phyloP scores from a whole-genome alignment of 2,888 invertebrate genomes.

The Pinctada fucata region DNA sequence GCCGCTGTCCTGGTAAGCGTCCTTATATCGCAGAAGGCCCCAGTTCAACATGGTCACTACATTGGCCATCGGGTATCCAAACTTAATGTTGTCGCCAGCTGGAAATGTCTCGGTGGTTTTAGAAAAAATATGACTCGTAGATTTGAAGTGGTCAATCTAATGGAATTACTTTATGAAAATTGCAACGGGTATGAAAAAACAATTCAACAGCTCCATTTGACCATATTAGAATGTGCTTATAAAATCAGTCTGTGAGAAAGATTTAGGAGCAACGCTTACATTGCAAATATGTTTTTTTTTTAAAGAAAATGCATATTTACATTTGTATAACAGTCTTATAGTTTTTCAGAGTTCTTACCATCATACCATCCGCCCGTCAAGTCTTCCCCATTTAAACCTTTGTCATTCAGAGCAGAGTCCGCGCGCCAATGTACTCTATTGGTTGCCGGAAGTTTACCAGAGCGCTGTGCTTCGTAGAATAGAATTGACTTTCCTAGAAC shows the following conservation, averaged over 20 bases:
- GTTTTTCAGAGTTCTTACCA: conserved; percentile 49
- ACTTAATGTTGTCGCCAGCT: conserved; percentile 71
- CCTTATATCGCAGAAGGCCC: conserved; percentile 62
- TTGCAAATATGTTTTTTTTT: no score
- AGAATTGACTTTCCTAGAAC: conserved; percentile 61
- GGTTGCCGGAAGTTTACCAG: conserved; percentile 61
- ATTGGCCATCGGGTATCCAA: conserved; percentile 68
- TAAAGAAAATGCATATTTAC: not conserved
- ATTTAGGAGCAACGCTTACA: no score
- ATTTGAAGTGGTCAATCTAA: no score
- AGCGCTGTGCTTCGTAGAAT: conserved; percentile 70
- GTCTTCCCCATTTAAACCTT: conserved; percentile 59
- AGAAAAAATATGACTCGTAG: no score
- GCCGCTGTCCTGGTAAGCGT: conserved; percentile 59
- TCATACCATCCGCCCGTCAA: conserved; percentile 72
- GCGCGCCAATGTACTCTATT: conserved; percentile 66
- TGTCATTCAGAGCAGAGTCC: conserved; percentile 63
- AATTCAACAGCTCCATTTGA: no score
- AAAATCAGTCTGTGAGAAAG: no score
- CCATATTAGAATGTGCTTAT: no score
- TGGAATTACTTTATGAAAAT: no score
- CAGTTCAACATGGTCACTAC: conserved; percentile 62
- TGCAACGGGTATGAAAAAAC: no score
- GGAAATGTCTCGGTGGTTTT: not conserved
- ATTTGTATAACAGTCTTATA: not conserved